Base-by-base conservation (phyloP, 2,888 invertebrate species). In the Serripes groenlandicus region DNA sequence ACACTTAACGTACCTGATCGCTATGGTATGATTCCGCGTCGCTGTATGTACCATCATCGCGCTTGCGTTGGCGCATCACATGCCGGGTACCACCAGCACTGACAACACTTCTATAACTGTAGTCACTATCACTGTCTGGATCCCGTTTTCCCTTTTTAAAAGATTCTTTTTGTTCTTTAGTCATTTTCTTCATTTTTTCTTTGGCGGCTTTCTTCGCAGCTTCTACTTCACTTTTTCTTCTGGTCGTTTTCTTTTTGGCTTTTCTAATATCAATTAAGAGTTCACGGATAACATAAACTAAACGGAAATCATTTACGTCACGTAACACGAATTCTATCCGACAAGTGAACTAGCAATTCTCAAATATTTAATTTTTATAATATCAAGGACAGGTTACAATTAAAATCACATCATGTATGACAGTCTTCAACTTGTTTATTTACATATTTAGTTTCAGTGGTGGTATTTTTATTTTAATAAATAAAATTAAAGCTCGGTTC, bases 81-180 rank as follows among this genome's bases (percentile, higher is more conserved):
- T 90, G 92, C 2, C 93, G 87, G 11, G 93, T 94, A 3, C 93
- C 93, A 4, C 93, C 93, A 3, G 91, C 92, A 56, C 90, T 91
- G 28, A 90, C 86, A 1, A 88, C 88, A 74, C 92, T 93, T 37
- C 89, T 77, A 75, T 94, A 93, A 76, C 92, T 93, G 80, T 82
- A 93, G 30, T 93, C 93, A 72, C 91, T 91, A 75, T 93, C 93
- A 75, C 93, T 93, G 74, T 88, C 92, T 2, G 76, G 66, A 79
- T 92, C 84, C 3, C 93, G 81, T 77, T 92, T 92, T 11, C 93
- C 93, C 30, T 87, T 82, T 75, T 92, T 92, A 30, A 76, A 83
- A 64, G 85, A 86, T 56, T 87, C 86, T 49, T 85, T 83, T 42
- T 86, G 79, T 28, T 86, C 86, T 71, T 90, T 88, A 28, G 88